These are phyloP conservation scores for Parauchenoglanis ngamensis DNA, from an alignment of 2,797 vertebrate species.

Conservation along the genomic window DNA sequence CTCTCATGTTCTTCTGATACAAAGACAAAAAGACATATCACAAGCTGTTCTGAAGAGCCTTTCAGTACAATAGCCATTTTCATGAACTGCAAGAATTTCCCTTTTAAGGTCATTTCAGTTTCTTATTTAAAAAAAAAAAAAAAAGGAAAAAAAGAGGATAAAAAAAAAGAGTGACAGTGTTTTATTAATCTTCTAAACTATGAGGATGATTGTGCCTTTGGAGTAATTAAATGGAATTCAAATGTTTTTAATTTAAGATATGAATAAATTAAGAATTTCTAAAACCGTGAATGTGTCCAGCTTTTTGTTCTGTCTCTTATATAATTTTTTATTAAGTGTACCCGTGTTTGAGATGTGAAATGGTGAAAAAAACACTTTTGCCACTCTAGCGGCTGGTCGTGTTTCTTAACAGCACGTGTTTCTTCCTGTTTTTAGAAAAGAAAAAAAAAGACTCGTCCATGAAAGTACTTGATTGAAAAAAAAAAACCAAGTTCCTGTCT, in stretches of 20 bases:
- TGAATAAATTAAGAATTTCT: slow-evolving; percentile 76
- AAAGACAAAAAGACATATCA: slow-evolving; percentile 71
- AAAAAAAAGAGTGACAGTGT: slow-evolving; percentile 72
- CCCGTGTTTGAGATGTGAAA: neutral
- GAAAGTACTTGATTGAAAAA: neutral
- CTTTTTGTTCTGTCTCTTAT: neutral
- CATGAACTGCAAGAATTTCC: slow-evolving; percentile 53
- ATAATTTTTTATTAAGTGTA: neutral
- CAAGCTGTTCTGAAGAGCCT: slow-evolving; percentile 66
- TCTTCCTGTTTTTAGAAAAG: slow-evolving; percentile 33
- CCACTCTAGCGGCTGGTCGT: neutral
- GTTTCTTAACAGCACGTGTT: neutral
- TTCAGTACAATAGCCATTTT: slow-evolving; percentile 64
- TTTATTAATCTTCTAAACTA: slow-evolving; percentile 79
- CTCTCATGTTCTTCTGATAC: slow-evolving; percentile 58
- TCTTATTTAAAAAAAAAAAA: slow-evolving; percentile 67
- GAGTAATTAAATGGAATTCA: slow-evolving; percentile 81
- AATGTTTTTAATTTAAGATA: slow-evolving; percentile 84
- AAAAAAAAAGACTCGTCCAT: neutral
- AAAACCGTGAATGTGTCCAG: slow-evolving; percentile 64
- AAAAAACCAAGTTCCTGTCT: neutral
- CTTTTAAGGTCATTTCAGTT: slow-evolving; percentile 70
- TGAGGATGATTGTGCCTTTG: slow-evolving; percentile 84
- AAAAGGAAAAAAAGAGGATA: slow-evolving; percentile 59
- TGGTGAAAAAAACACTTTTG: neutral